These are phyloP conservation scores for Propsilocerus akamusi DNA, from an alignment of 1,140 invertebrate species.

Conservation along the genomic window DNA sequence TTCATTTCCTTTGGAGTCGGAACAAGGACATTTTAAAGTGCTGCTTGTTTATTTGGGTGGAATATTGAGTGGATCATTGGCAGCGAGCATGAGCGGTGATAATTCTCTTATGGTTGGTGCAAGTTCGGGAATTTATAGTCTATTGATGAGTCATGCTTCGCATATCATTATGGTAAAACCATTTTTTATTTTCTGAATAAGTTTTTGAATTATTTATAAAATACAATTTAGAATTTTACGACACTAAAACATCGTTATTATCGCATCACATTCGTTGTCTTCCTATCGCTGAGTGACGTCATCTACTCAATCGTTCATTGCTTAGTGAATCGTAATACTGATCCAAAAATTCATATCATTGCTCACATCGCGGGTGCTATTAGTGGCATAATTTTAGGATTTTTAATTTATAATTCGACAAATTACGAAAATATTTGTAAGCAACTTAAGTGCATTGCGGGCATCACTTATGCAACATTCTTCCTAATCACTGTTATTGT, in stretches of 20 bases:
- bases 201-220: constrained; percentile 7
- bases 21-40: constrained; percentile 63
- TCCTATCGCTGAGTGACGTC: constrained; percentile 38
- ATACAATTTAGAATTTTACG: constrained; percentile 32
- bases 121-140: constrained; percentile 84
- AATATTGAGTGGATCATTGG: constrained; percentile 46
- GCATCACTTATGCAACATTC: no score
- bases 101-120: constrained; percentile 66
- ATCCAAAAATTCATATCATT: constrained; percentile 29
- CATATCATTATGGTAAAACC: constrained; percentile 64
- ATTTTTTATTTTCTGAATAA: constrained; percentile 3
- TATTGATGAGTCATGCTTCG: constrained; percentile 78
- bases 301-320: constrained; percentile 26
- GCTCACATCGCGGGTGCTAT: constrained; percentile 60
- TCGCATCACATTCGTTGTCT: constrained; percentile 33
- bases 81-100: constrained; percentile 63
- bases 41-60: constrained; percentile 48
- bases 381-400: constrained; percentile 58
- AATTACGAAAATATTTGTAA: no score
- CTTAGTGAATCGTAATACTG: constrained; percentile 23
- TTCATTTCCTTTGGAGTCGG: constrained; percentile 54
- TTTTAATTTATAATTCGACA: constrained; percentile 51
- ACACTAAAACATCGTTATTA: constrained; percentile 34
- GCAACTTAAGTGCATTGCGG: no score
- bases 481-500: no score